Evolutionary conservation across 1,140 invertebrate genomes (phyloP), one percentile per base, ranked within the genome.

Genomic region (Drosophila lacteicornis): DNA sequence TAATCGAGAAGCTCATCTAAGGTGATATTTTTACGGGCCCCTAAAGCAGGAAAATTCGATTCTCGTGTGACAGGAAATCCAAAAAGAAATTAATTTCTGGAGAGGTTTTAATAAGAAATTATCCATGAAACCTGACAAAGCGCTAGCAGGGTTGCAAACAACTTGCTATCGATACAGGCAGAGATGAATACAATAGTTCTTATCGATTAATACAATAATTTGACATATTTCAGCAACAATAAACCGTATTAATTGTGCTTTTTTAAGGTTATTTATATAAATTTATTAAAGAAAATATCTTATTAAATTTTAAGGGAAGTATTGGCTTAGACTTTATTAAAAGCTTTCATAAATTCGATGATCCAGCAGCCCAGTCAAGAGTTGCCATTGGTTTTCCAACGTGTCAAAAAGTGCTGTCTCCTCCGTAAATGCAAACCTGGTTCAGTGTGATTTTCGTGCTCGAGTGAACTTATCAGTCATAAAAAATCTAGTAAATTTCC

Each of bases 371-470:
- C 36, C 13, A 8, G 25, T 7, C 3, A 5, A 33, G 15, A 8
- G 9, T 15, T 65, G 27, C 5, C 55, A n/a, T 12, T 13, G 0
- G 7, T 4, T 19, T 25, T 4, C 8, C 12, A 1, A 30, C 12
- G 12, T 63, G 57, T 45, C 62, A 62, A 45, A 7, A 1, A 12
- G 27, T 6, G 1, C 2, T 25, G 15, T 22, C 7, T 0, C 7
- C 1, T n/a, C 13, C 5, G 11, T 2, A n/a, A n/a, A 13, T 11
- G 27, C 0, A 59, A 61, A 65, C 12, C 12, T 15, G 17, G 12
- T 8, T 66, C 30, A 62, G 19, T 66, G 3, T 45, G 33, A 45
- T 62, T 62, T 25, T 25, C n/a, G 11, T 25, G 19, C 27, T 11
- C 12, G 27, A 22, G 15, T n/a, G 12, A 17, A 19, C 56, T 15